Conservation (phyloP, 2,888 invertebrate genomes). For the Eupsilia transversa region DNA sequence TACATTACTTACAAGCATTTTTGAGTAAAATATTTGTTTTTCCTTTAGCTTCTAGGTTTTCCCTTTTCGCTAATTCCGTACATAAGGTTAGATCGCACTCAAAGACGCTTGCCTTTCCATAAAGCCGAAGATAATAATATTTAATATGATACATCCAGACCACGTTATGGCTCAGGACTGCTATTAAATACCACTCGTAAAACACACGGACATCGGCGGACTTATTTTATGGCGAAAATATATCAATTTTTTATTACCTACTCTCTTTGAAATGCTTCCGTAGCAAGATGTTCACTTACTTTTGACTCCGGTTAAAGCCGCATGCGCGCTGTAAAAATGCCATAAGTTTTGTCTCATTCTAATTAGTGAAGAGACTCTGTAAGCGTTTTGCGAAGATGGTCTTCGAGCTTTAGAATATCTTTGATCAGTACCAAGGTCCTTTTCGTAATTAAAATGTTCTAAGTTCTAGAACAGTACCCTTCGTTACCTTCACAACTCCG, state of each 20-base stretch:
- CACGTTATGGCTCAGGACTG: conserved; percentile 27
- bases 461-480: not conserved
- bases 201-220: conserved; percentile 51
- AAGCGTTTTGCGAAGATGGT: conserved; percentile 29
- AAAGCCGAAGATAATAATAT: conserved; percentile 33
- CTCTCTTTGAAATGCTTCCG: conserved; percentile 41
- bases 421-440: conserved; percentile 13
- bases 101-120: conserved; percentile 2
- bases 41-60: not conserved
- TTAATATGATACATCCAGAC: conserved; percentile 40
- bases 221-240: conserved; percentile 60
- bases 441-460: conserved; percentile 10
- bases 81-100: conserved; percentile 8
- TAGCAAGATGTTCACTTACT: conserved; percentile 35
- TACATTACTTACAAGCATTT: no score
- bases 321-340: conserved; percentile 52
- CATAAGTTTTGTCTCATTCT: conserved; percentile 50
- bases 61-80: not conserved
- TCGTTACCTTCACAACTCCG: not conserved
- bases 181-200: conserved; percentile 63
- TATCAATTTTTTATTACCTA: conserved; percentile 46
- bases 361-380: conserved; percentile 46
- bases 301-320: conserved; percentile 16
- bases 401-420: conserved; percentile 7
- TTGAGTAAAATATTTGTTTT: not conserved